phyloP scores from a whole-genome alignment of 64 coral and sea anemone genomes.

The Astreopora myriophthalma region DNA sequence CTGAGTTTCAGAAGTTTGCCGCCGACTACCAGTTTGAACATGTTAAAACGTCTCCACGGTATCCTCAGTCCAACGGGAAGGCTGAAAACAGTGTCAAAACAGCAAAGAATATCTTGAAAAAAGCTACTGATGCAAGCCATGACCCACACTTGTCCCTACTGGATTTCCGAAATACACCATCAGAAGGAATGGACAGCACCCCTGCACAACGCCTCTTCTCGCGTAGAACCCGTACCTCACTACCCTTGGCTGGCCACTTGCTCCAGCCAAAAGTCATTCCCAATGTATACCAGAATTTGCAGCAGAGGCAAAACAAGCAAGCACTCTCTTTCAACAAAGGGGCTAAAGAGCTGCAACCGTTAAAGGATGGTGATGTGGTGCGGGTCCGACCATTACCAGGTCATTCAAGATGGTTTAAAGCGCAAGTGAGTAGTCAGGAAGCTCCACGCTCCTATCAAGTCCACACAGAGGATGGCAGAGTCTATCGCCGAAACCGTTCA shows the following conservation, averaged over 20 bases:
- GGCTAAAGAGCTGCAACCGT: neutral
- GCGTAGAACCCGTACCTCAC: neutral
- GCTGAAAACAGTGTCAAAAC: conserved; percentile 53
- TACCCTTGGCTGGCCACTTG: conserved; percentile 3
- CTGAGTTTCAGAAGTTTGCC: conserved; percentile 41
- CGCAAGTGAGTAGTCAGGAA: too few relatives aligned
- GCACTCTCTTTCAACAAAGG: neutral
- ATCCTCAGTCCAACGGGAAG: conserved; percentile 59
- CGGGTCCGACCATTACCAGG: neutral
- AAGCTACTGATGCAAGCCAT: neutral
- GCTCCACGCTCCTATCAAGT: neutral
- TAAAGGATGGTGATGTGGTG: neutral
- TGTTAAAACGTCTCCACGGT: conserved; percentile 4
- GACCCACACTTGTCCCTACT: conserved; percentile 53
- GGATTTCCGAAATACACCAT: neutral
- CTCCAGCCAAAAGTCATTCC: neutral
- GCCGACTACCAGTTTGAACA: conserved; percentile 44
- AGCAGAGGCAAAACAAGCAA: neutral
- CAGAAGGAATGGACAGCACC: neutral
- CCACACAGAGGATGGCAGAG: too few relatives aligned
- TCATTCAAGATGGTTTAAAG: too few relatives aligned
- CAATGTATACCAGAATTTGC: neutral
- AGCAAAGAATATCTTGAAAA: conserved; percentile 31
- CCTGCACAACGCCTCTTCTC: conserved; percentile 14
- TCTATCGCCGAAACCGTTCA: neutral